A percentile compares a stretch with the other conserved stretches of the same genome.
Evolutionary conservation across 2,113 vertebrate species (phyloP).

Genomic region (Genyomyrus donnyi): DNA sequence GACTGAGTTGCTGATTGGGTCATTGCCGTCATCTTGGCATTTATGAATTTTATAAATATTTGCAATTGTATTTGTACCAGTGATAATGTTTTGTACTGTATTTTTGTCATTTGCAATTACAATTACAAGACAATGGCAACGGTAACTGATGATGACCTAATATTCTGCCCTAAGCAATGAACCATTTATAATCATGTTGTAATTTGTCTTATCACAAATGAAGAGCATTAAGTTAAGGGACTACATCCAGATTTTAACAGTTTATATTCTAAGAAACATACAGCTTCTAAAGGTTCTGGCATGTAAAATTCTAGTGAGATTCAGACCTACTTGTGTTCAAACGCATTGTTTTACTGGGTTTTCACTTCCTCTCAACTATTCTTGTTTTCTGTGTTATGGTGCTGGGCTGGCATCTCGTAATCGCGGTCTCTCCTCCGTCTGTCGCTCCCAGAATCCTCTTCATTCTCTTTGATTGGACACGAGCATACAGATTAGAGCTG

Average conservation of each 20-base stretch:
- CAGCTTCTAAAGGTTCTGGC: not conserved
- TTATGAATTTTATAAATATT: not conserved
- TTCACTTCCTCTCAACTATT: not conserved
- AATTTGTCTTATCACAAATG: not conserved
- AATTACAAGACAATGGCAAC: not conserved
- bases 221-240: not conserved
- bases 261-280: not conserved
- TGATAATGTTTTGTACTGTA: not conserved
- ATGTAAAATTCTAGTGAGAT: not conserved
- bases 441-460: not conserved
- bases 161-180: not conserved
- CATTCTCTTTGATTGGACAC: not conserved
- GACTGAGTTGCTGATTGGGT: not conserved
- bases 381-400: not conserved
- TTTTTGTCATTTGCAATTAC: not conserved
- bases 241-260: not conserved
- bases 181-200: not conserved
- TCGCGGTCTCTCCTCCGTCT: not conserved
- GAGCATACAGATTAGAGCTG: not conserved
- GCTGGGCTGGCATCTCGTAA: not conserved
- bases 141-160: not conserved
- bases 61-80: not conserved
- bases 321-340: not conserved
- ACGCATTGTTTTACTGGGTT: not conserved
- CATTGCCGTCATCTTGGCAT: not conserved